Conservation (phyloP, 2,888 invertebrate species). For the Lasioglossum figueresi region DNA sequence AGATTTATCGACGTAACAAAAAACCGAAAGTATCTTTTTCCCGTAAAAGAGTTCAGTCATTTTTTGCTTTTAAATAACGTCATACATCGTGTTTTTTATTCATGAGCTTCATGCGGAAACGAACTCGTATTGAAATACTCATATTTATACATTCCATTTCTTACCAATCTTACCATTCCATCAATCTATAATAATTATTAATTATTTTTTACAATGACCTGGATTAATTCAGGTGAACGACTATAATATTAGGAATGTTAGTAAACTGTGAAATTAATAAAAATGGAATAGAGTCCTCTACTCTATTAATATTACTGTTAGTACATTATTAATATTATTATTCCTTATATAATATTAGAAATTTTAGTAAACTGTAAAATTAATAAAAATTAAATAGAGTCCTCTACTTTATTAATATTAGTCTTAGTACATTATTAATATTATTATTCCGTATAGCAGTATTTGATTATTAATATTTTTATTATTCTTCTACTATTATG, state of each 20-base stretch:
- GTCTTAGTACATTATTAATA: no score
- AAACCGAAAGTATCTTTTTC: background rate
- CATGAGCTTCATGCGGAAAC: background rate
- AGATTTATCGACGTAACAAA: background rate
- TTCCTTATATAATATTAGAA: no score
- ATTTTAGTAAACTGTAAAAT: background rate
- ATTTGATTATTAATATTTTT: no score
- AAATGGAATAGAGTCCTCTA: no score
- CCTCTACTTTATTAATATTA: no score
- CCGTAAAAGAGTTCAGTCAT: background rate
- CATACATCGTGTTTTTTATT: background rate
- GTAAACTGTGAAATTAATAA: no score
- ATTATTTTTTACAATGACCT: background rate
- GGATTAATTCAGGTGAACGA: background rate
- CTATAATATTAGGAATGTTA: no score
- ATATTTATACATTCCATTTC: background rate
- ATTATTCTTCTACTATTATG: no score
- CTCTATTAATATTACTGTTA: no score
- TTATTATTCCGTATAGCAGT: no score
- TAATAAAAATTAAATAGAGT: background rate
- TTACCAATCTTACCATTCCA: background rate
- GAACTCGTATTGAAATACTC: background rate
- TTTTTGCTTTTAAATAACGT: background rate
- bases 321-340: no score
- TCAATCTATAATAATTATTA: background rate